Percentiles rank a stretch among this genome's conserved stretches.
Conservation (phyloP, 2,888 invertebrate species). For the Drosophila mercatorum region DNA sequence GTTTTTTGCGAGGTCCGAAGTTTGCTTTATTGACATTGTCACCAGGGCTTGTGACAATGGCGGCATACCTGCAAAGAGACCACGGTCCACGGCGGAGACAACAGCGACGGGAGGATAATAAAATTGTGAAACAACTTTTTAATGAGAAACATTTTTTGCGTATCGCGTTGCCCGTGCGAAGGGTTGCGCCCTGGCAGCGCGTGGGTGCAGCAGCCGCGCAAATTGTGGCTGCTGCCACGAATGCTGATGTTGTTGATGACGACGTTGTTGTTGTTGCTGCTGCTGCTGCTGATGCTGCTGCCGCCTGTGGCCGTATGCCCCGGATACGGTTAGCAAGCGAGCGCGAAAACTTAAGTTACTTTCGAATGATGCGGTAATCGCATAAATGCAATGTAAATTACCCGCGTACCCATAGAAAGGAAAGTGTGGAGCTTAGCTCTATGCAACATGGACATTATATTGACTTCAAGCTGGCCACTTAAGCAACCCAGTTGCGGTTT, state of each 20-base stretch:
- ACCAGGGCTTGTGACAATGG: constrained; percentile 63
- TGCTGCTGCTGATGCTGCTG: background rate
- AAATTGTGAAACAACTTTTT: constrained; percentile 78
- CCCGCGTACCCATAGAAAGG: background rate
- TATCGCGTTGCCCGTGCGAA: constrained; percentile 47
- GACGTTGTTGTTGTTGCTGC: constrained; percentile 11
- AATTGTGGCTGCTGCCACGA: constrained; percentile 29
- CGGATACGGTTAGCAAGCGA: constrained; percentile 15
- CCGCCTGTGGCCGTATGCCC: constrained; percentile 23
- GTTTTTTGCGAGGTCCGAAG: constrained; percentile 50
- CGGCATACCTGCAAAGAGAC: constrained; percentile 54
- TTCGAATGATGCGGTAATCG: constrained; percentile 37
- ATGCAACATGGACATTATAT: background rate
- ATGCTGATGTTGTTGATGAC: constrained; percentile 12
- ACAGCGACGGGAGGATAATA: constrained; percentile 64
- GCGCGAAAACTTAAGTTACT: constrained; percentile 24
- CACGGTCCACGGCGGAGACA: constrained; percentile 12
- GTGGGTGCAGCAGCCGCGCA: constrained; percentile 19
- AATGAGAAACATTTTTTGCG: constrained; percentile 78
- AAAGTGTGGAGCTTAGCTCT: background rate
- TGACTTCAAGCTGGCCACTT: background rate
- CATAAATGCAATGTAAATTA: constrained; percentile 27
- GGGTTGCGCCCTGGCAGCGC: constrained; percentile 3
- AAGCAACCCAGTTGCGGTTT: background rate
- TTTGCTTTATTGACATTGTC: constrained; percentile 79